Conservation (phyloP, 1,140 invertebrate genomes). For the Drosophila gunungcola region DNA sequence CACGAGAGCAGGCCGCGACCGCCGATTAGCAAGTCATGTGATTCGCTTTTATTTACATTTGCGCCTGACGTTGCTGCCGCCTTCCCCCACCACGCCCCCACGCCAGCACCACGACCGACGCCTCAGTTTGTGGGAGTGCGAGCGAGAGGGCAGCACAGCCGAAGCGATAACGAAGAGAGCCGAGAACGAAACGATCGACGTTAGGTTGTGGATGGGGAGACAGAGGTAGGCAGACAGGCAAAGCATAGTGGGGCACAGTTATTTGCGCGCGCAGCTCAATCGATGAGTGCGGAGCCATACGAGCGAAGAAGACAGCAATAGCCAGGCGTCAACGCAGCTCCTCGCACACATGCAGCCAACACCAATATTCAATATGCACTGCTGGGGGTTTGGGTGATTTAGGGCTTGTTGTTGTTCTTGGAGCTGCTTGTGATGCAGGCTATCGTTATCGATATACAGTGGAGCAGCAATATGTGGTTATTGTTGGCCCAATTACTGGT, state of each 20-base stretch:
- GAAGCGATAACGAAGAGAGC: slow-evolving; percentile 48
- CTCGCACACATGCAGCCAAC: slow-evolving; percentile 25
- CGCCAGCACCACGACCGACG: background rate
- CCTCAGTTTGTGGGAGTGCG: slow-evolving; percentile 5
- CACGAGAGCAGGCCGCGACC: slow-evolving; percentile 82
- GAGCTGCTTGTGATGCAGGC: slow-evolving; percentile 13
- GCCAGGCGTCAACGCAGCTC: background rate
- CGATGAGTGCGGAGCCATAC: slow-evolving; percentile 18
- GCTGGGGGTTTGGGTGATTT: slow-evolving; percentile 43
- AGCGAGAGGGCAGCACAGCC: slow-evolving; percentile 40
- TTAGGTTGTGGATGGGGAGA: background rate
- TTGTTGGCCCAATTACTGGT: slow-evolving; percentile 1
- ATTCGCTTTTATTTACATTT: slow-evolving; percentile 85
- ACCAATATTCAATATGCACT: slow-evolving; percentile 46
- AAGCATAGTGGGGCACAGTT: slow-evolving; percentile 44
- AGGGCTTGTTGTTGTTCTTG: slow-evolving; percentile 19
- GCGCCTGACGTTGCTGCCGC: slow-evolving; percentile 61
- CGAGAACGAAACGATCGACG: slow-evolving; percentile 35
- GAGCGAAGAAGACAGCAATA: slow-evolving; percentile 21
- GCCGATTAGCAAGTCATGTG: slow-evolving; percentile 85
- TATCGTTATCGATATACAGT: slow-evolving; percentile 25
- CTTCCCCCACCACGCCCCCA: slow-evolving; percentile 4
- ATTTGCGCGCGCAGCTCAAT: slow-evolving; percentile 60
- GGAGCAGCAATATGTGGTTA: slow-evolving; percentile 1
- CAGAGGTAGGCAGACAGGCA: background rate